Conservation (phyloP, 2,888 invertebrate genomes). For the Oxyscelio sp. region DNA sequence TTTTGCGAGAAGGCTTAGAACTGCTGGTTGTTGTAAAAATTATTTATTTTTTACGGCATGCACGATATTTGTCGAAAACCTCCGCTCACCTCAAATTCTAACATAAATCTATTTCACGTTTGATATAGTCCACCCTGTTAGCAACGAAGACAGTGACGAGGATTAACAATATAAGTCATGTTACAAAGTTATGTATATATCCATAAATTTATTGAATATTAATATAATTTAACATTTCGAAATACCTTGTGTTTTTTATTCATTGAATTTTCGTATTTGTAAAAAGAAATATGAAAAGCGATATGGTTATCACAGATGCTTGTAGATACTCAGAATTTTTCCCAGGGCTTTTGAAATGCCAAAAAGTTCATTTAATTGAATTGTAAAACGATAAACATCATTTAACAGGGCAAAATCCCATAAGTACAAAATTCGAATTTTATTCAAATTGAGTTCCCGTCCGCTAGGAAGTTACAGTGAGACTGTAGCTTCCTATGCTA, state of each 20-base stretch:
- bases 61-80: constrained; percentile 58
- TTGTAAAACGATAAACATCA: too few species aligned
- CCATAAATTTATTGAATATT: constrained; percentile 1
- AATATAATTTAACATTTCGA: constrained; percentile 3
- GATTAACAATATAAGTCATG: too few species aligned
- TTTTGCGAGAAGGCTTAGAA: constrained; percentile 47
- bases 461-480: too few species aligned
- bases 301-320: neutral
- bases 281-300: constrained; percentile 2
- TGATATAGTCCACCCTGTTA: too few species aligned
- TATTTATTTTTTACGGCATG: constrained; percentile 39
- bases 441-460: too few species aligned
- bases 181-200: neutral
- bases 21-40: constrained; percentile 46
- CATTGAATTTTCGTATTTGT: constrained; percentile 1
- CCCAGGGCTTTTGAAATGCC: neutral
- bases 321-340: constrained; percentile 5
- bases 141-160: too few species aligned
- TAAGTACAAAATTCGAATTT: too few species aligned
- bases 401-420: too few species aligned
- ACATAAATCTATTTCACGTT: too few species aligned
- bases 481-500: too few species aligned
- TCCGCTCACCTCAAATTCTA: too few species aligned
- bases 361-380: constrained; percentile 11
- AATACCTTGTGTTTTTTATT: constrained; percentile 1